Base-by-base conservation (phyloP, 1,140 invertebrate genomes). In the Sogatella furcifera region DNA sequence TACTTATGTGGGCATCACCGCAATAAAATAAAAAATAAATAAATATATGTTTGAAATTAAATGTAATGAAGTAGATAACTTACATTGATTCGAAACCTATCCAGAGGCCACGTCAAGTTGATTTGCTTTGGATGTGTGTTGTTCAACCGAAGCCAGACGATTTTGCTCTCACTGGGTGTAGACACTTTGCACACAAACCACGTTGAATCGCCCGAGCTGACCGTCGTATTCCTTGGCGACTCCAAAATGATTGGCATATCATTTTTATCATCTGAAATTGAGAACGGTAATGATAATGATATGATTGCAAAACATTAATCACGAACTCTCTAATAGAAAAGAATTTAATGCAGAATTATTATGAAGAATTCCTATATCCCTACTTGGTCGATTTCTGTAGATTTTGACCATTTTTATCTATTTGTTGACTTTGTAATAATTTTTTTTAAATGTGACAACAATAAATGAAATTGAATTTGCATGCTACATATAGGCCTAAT, bases 221-320 rank as follows among this genome's bases (percentile, higher is more conserved):
- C 57, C 4, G 63, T 69, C 6, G 55, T 56, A 52, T 69, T 68
- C 10, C 57, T 64, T 2, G 68, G 67, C 19, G 49, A 61, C 60
- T 68, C 68, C 9, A 67, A 52, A 9, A 69, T 64, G 5, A 67
- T 62, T 11, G 68, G 68, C 19, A 69, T 44, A 28, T 67, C 55
- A 6, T 60, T 63, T 52, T 46, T 46, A 28, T 63, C 34, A n/a
- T 59, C 68, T 69, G 54, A 22, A 64, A 64, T 61, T 49, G 31
- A 34, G 31, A 3, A 55, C 5, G 22, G 8, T 22, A 5, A 53
- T 9, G 8, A 22, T 21, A 55, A 21, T 15, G 31, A 49, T 41
- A 17, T 43, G 5, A 13, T 28, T 28, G 2, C 24, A 4, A 14
- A 19, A 9, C n/a, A n/a, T 19, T 31, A 17, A 13, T 13, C 1